A percentile compares a stretch with the other conserved stretches of the same genome.
These are phyloP conservation scores for Tenthredo mesomela DNA, from an alignment of 2,888 invertebrate species.

Conservation along the genomic window DNA sequence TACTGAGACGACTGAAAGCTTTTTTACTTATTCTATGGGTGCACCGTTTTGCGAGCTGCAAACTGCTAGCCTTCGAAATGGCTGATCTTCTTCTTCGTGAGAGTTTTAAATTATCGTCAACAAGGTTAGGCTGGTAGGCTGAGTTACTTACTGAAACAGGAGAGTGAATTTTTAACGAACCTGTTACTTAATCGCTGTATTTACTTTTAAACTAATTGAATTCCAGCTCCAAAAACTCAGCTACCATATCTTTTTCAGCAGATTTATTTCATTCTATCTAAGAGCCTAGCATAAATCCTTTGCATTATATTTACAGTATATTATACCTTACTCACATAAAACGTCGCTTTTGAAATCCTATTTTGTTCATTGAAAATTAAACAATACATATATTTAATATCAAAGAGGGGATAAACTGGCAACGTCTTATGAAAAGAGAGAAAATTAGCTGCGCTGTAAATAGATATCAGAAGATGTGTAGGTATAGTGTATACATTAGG, in stretches of 20 bases:
- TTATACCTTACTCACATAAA: neutral
- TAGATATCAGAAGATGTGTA: neutral
- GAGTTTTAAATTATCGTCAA: conserved; percentile 33
- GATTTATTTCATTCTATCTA: neutral
- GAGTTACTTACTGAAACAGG: conserved; percentile 23
- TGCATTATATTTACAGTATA: neutral
- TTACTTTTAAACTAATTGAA: conserved; percentile 34
- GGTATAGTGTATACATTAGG: no score
- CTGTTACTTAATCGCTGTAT: conserved; percentile 23
- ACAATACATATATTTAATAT: neutral
- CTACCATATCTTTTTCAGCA: conserved; percentile 1
- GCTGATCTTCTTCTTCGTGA: neutral
- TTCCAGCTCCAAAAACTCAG: neutral
- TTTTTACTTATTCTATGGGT: neutral
- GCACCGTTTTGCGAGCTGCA: conserved; percentile 24
- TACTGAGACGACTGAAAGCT: conserved; percentile 21
- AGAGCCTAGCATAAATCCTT: neutral
- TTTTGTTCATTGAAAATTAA: neutral
- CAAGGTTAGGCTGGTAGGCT: neutral
- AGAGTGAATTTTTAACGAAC: conserved; percentile 30
- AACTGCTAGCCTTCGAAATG: conserved; percentile 4
- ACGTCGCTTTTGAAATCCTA: neutral
- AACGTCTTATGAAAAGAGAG: neutral
- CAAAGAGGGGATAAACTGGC: neutral
- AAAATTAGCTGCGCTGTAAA: neutral